Base-by-base conservation (phyloP, 2,113 vertebrate species). In the Salvelinus namaycush region DNA sequence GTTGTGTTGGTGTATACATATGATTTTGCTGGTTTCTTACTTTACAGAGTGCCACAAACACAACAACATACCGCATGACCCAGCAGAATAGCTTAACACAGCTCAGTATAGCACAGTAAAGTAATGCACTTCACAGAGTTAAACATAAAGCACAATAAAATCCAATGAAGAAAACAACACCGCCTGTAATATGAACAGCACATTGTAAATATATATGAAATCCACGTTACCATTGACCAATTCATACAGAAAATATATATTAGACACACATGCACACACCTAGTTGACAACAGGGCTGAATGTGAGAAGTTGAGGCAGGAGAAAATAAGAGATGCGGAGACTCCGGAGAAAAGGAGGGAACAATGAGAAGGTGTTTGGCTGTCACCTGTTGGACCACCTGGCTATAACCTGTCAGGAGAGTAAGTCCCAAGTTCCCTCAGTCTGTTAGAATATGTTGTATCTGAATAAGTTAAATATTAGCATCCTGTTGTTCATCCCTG, bases 311-410 rank as follows among this genome's bases (percentile, higher is more conserved):
- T 70, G 85, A 31, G 72, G 24, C 72, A 59, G 75, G 75, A 29
- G n/a, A 71, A 24, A 70, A 73, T 51, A 82, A 86, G 81, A 70
- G 22, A 97, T 97, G 94, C 93, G 94, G 90, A 93, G 96, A 87
- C 94, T 84, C 59, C 95, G 95, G 87, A 95, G 92, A 89, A 97
- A 95, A 83, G 94, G 87, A 24, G 88, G 77, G 3, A 84, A 88
- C 69, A 95, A 94, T 83, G 96, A 99, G 22, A 94, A 95, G 29
- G 95, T 98, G 72, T 98, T 99, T 76, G 97, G 97, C 75, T 98
- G 97, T 69, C 96, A 99, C 83, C 88, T 99, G 70, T 62, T 90
- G 76, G 95, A 97, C 70, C 95, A 98, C 44, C 93, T 98, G 16
- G 87, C 84, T 14, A 75, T 90, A 68, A 94, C 95, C 0, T 89